Conservation (phyloP, 2,797 vertebrate species). For the Margarornis squamiger region DNA sequence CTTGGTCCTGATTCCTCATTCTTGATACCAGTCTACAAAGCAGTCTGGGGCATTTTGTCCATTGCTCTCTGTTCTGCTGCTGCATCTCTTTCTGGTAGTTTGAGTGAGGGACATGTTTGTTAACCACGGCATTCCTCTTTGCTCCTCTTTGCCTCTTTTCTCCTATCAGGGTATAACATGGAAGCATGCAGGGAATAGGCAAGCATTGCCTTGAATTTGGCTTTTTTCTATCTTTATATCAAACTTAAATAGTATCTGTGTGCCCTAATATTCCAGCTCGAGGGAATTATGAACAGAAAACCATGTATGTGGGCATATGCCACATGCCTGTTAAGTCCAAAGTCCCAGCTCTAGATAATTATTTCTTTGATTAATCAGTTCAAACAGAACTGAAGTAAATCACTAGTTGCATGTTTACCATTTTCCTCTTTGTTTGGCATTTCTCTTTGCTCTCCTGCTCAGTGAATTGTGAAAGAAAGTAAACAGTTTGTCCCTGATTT, state of each 20-base stretch:
- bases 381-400: slow-evolving; percentile 1
- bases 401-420: background rate
- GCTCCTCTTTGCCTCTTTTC: background rate
- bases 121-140: background rate
- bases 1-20: background rate
- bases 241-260: background rate
- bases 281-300: background rate
- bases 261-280: background rate
- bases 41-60: background rate
- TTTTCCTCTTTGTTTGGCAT: background rate
- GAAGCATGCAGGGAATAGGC: background rate
- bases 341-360: background rate
- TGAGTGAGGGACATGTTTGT: background rate
- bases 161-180: background rate
- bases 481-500: background rate
- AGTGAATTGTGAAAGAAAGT: slow-evolving; percentile 1
- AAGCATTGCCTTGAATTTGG: background rate
- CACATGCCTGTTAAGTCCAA: background rate
- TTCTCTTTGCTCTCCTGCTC: background rate
- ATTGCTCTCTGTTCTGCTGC: background rate
- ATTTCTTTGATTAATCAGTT: slow-evolving; percentile 9
- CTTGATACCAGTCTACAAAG: background rate
- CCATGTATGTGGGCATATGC: background rate
- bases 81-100: background rate
- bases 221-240: background rate